A percentile compares a stretch with the other conserved stretches of the same genome.
Evolutionary conservation across 2,888 invertebrate species (phyloP).

Genomic region (Pilophorus perplexus): DNA sequence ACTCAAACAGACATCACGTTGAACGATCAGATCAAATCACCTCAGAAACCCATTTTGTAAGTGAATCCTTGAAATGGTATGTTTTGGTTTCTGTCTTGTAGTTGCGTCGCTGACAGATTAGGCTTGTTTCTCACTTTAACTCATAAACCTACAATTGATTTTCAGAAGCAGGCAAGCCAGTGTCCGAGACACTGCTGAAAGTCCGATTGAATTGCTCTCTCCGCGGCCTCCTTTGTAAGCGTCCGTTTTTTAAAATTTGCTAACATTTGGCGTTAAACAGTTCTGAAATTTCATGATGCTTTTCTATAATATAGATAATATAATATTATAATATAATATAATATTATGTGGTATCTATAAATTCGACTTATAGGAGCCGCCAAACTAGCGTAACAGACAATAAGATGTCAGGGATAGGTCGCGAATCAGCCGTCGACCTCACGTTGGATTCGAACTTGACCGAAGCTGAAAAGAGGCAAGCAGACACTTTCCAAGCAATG

Average conservation of each 20-base stretch:
- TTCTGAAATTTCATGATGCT: neutral
- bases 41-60: conserved; percentile 9
- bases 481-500: conserved; percentile 41
- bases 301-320: neutral
- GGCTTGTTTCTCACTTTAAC: neutral
- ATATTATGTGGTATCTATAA: too few species aligned
- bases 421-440: neutral
- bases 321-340: too few species aligned
- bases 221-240: neutral
- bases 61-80: neutral
- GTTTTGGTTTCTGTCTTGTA: too few species aligned
- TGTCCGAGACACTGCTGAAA: conserved; percentile 53
- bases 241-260: too few species aligned
- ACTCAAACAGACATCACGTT: conserved; percentile 30
- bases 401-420: neutral
- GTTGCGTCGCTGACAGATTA: neutral
- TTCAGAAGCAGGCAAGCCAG: conserved; percentile 28
- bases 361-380: conserved; percentile 6
- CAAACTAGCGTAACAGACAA: neutral
- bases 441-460: neutral
- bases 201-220: conserved; percentile 51
- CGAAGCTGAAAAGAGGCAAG: conserved; percentile 5
- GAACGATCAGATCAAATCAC: conserved; percentile 4
- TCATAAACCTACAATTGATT: neutral
- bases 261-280: neutral